Evolutionary conservation across 2,888 invertebrate genomes (phyloP).

Genomic region (Phalera bucephala): DNA sequence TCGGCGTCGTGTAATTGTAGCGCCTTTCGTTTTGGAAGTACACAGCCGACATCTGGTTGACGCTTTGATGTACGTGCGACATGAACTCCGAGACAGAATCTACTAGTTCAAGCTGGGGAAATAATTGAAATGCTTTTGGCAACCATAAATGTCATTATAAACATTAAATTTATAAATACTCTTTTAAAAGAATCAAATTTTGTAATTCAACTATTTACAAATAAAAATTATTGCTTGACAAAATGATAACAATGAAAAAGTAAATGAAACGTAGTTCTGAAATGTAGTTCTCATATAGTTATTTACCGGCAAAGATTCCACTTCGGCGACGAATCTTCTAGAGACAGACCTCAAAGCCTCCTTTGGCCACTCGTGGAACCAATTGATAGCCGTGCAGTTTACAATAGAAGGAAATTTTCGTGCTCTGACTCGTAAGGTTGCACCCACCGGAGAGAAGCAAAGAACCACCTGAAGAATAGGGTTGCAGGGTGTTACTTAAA

Average conservation of each 20-base stretch:
- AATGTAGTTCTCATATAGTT: too few relatives aligned
- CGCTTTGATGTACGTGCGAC: slow-evolving; percentile 94
- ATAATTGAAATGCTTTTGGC: too few relatives aligned
- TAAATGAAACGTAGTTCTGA: too few relatives aligned
- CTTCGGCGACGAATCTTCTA: slow-evolving; percentile 89
- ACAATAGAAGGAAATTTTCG: slow-evolving; percentile 97
- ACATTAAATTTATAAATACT: too few relatives aligned
- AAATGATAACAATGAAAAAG: too few relatives aligned
- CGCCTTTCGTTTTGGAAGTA: slow-evolving; percentile 93
- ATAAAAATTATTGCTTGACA: too few relatives aligned
- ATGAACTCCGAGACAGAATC: slow-evolving; percentile 91
- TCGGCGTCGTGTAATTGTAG: slow-evolving; percentile 98
- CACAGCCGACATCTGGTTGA: slow-evolving; percentile 91
- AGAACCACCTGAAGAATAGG: slow-evolving; percentile 84
- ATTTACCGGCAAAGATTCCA: slow-evolving; percentile 87
- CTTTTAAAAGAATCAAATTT: too few relatives aligned
- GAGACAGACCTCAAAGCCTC: slow-evolving; percentile 96
- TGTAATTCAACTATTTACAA: too few relatives aligned
- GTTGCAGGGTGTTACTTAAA: not conserved
- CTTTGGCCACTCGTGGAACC: slow-evolving; percentile 98
- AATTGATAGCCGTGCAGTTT: slow-evolving; percentile 96
- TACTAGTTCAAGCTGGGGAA: slow-evolving; percentile 77
- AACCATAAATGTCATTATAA: too few relatives aligned
- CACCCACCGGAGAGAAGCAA: slow-evolving; percentile 97
- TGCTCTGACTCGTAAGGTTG: slow-evolving; percentile 92